Evolutionary conservation across 2,113 vertebrate species (phyloP), one percentile per base, ranked within the genome.

Genomic region (Notechis scutatus): DNA sequence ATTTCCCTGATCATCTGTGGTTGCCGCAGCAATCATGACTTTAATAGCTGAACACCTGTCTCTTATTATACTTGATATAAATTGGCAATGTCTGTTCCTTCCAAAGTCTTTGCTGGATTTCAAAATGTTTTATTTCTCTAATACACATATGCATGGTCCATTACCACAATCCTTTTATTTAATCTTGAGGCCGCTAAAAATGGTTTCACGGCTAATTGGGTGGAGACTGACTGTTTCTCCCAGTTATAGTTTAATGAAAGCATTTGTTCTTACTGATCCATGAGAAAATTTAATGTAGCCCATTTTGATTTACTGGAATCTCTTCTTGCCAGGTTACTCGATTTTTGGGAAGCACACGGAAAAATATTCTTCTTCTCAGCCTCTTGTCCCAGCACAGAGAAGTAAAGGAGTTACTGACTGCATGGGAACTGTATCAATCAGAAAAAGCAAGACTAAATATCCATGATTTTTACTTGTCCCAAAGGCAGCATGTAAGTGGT

Each of bases 31-130:
- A 74, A 93, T 94, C 92, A 95, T 94, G 86, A 91, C 88, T 97
- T 95, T 95, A 96, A 96, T 69, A 94, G 94, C 85, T 95, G 93
- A 97, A 96, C 97, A 97, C 95, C 95, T 97, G 96, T 95, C 94
- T 96, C 96, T 95, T 96, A 96, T 96, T 97, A 95, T 92, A 93
- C 94, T 95, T 95, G n/a, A 94, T 93, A 94, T 39, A 9, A 95
- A 94, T 94, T 95, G 86, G 96, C 96, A 95, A 97, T 96, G 96
- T 95, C 0, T 92, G 96, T 95, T 95, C 87, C 93, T 94, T 97
- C 34, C 21, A 81, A 5, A 88, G 86, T 89, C 26, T 96, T 94
- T 93, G 81, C 24, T 39, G 85, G 92, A 92, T 95, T 97, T 94
- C 26, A 64, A 94, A 92, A 92, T 88, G 14, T 90, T 96, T 95